Evolutionary conservation across 2,797 vertebrate species (phyloP).

Genomic region (Alosa sapidissima): DNA sequence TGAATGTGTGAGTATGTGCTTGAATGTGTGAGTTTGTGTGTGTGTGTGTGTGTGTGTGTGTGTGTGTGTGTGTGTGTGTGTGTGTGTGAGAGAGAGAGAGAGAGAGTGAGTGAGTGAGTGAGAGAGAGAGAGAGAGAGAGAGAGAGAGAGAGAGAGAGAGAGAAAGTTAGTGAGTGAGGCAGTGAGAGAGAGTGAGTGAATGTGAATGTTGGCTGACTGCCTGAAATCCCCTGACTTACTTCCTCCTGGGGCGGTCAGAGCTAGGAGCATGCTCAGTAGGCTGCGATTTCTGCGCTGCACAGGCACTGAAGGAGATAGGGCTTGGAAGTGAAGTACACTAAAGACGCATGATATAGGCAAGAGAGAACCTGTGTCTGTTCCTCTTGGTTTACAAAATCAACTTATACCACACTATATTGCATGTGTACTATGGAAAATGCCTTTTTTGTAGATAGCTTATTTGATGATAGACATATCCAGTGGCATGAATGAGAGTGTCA

Average conservation of each 20-base stretch:
- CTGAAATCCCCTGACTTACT: slow-evolving; percentile 58
- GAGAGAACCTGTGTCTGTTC: not conserved
- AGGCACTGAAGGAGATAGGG: slow-evolving; percentile 55
- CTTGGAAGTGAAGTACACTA: slow-evolving; percentile 27
- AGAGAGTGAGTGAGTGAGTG: slow-evolving; percentile 8
- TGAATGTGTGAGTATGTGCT: not conserved
- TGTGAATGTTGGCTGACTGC: slow-evolving; percentile 58
- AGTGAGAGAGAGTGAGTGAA: slow-evolving; percentile 42
- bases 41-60: slow-evolving; percentile 33
- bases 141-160: slow-evolving; percentile 29
- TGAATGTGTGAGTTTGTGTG: slow-evolving; percentile 33
- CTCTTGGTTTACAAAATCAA: not conserved
- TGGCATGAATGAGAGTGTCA: not conserved
- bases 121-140: slow-evolving; percentile 12
- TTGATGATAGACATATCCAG: not conserved
- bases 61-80: slow-evolving; percentile 44
- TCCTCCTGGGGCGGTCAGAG: slow-evolving; percentile 70
- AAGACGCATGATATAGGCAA: not conserved
- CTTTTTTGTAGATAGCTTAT: not conserved
- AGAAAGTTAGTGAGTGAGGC: slow-evolving; percentile 3
- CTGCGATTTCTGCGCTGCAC: slow-evolving; percentile 51
- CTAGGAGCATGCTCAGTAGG: slow-evolving; percentile 65
- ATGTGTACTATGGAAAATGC: not conserved
- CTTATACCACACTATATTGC: not conserved
- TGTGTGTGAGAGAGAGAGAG: slow-evolving; percentile 22